These are phyloP conservation scores for Erethizon dorsatum DNA, from an alignment of 2,797 vertebrate species.

Conservation along the genomic window DNA sequence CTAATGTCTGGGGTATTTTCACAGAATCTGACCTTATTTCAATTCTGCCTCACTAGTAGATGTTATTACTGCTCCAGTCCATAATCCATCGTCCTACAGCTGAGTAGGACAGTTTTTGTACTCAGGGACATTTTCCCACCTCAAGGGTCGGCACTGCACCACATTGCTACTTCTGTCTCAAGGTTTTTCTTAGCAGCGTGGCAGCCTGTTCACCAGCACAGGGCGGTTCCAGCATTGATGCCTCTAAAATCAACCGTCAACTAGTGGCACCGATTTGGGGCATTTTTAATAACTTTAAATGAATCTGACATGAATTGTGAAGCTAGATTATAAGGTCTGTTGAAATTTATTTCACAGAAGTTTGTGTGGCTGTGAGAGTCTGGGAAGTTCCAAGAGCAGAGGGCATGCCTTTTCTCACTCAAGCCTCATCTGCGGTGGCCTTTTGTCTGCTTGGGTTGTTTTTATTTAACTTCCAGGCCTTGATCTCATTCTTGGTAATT, in stretches of 20 bases:
- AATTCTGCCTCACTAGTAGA: neutral
- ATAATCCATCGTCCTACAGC: neutral
- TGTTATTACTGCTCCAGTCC: neutral
- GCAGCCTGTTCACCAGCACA: neutral
- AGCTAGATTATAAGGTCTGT: neutral
- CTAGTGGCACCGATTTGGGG: neutral
- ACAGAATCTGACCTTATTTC: neutral
- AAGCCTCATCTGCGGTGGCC: neutral
- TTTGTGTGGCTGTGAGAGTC: neutral
- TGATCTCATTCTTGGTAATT: neutral
- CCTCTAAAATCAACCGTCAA: neutral
- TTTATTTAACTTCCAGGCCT: neutral
- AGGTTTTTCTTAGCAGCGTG: neutral
- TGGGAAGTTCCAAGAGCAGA: constrained; percentile 16
- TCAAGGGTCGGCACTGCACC: neutral
- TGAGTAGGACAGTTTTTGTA: neutral
- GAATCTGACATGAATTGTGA: neutral
- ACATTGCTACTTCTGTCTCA: neutral
- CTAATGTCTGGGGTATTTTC: neutral
- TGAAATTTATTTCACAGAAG: constrained; percentile 52
- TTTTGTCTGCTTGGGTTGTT: neutral
- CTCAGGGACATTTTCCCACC: neutral
- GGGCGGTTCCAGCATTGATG: too few species aligned
- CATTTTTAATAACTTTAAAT: neutral
- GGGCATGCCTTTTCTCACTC: neutral